Evolutionary conservation across 2,888 invertebrate species (phyloP).

Genomic region (Luffia ferchaultella): DNA sequence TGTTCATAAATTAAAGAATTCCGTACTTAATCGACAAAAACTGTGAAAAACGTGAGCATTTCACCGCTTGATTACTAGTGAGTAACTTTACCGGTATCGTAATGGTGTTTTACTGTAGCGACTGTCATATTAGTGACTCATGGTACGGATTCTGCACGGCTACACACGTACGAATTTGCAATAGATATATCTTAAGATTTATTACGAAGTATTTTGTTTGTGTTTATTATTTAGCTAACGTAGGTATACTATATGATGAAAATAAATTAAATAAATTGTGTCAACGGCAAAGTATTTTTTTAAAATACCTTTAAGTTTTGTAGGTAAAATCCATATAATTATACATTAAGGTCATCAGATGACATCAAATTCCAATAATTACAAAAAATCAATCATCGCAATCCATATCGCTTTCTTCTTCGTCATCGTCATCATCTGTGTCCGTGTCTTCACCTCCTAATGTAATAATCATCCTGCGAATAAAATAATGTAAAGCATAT

Average conservation of each 20-base stretch:
- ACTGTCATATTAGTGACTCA: too few relatives aligned
- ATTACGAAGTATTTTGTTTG: not conserved
- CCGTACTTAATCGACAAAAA: too few relatives aligned
- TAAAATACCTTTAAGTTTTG: not conserved
- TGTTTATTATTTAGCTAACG: not conserved
- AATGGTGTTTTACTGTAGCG: too few relatives aligned
- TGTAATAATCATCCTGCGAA: not conserved
- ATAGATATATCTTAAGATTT: not conserved
- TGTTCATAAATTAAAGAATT: too few relatives aligned
- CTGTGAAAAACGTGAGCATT: too few relatives aligned
- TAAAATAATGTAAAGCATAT: not conserved
- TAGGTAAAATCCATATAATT: not conserved
- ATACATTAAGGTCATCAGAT: too few relatives aligned
- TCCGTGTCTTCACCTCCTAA: not conserved
- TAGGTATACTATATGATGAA: not conserved
- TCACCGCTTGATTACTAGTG: too few relatives aligned
- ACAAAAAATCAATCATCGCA: constrained; percentile 1
- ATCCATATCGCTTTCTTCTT: constrained; percentile 1
- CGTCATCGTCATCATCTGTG: not conserved
- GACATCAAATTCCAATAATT: too few relatives aligned
- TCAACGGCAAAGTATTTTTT: not conserved
- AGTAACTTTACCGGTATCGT: too few relatives aligned
- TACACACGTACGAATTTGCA: not conserved
- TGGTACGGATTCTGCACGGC: too few relatives aligned
- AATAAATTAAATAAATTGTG: not conserved